Percentiles rank a stretch among this genome's conserved stretches.
phyloP scores from a whole-genome alignment of 2,113 vertebrate species.

The Chamaea fasciata region DNA sequence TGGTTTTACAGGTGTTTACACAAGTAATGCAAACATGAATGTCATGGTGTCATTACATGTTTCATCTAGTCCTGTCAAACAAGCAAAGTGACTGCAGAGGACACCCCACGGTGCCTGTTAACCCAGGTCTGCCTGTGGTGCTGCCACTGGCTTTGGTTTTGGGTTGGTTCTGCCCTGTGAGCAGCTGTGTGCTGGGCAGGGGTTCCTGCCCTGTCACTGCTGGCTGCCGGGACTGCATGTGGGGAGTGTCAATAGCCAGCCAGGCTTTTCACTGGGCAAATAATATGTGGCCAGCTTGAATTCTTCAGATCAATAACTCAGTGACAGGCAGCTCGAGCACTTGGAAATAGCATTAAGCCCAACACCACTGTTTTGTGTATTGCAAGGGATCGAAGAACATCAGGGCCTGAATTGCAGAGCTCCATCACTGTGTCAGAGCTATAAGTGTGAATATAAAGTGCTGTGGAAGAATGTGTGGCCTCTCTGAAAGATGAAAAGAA shows the following conservation, averaged over 20 bases:
- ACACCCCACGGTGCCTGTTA: accelerated
- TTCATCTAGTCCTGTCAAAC: not conserved
- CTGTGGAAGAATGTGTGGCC: not conserved
- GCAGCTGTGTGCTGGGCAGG: accelerated
- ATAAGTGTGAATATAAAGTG: not conserved
- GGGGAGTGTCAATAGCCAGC: not conserved
- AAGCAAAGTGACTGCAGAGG: not conserved
- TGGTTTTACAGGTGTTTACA: not conserved
- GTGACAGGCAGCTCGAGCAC: not conserved
- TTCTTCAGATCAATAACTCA: not conserved
- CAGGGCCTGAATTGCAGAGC: not conserved
- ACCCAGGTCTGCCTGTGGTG: not conserved
- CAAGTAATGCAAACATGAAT: accelerated
- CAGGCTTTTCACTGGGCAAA: not conserved
- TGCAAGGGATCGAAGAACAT: not conserved
- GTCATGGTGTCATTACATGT: not conserved
- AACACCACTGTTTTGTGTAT: not conserved
- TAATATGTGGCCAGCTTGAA: not conserved
- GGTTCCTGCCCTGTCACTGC: accelerated
- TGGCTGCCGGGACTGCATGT: accelerated
- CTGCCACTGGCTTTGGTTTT: not conserved
- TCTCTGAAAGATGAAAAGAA: not conserved
- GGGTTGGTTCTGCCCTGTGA: too few relatives aligned
- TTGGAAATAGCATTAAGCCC: not conserved
- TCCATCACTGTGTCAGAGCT: not conserved